Evolutionary conservation across 1,140 invertebrate species (phyloP).

Genomic region (Caenorhabditis elegans): WBcel235 BX284602.5:9998001-9998500

Average conservation of each 20-base stretch:
- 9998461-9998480: constrained; percentile 7
- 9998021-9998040: constrained; percentile 52
- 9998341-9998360: too few relatives aligned
- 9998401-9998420: constrained; percentile 38
- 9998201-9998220: too few relatives aligned
- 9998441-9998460: constrained; percentile 51
- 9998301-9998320: not conserved
- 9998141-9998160: too few relatives aligned
- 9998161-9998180: too few relatives aligned
- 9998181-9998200: too few relatives aligned
- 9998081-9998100: constrained; percentile 50
- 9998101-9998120: too few relatives aligned
- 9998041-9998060: constrained; percentile 49
- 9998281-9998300: too few relatives aligned
- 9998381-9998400: constrained; percentile 49
- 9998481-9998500: not conserved
- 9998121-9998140: too few relatives aligned
- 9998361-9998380: constrained; percentile 45
- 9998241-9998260: too few relatives aligned
- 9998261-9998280: too few relatives aligned
- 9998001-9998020: constrained; percentile 47
- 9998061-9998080: constrained; percentile 54
- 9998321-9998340: too few relatives aligned
- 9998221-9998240: too few relatives aligned
- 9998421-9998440: constrained; percentile 45